Conservation (phyloP, 2,888 invertebrate species). For the Drosophila engyochracea region DNA sequence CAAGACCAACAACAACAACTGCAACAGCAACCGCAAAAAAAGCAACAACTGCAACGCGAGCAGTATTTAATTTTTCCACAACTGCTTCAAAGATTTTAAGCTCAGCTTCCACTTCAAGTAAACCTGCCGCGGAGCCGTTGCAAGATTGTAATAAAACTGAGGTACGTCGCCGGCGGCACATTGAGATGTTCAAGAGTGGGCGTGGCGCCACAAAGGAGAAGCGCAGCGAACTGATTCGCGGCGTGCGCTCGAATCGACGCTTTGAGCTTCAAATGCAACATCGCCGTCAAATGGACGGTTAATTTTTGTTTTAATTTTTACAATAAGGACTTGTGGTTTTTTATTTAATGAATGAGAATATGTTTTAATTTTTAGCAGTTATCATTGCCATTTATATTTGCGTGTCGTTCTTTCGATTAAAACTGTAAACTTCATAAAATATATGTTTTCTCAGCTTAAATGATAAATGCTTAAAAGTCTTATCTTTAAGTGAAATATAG, state of each 20-base stretch:
- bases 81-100: slow-evolving; percentile 29
- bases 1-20: not conserved
- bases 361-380: not conserved
- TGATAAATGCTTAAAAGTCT: not conserved
- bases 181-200: slow-evolving; percentile 82
- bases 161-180: slow-evolving; percentile 77
- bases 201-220: slow-evolving; percentile 26
- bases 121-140: not conserved
- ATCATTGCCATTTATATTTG: not conserved
- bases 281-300: slow-evolving; percentile 85
- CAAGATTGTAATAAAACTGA: slow-evolving; percentile 59
- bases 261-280: slow-evolving; percentile 91
- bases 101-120: slow-evolving; percentile 6
- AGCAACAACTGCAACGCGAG: not conserved
- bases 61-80: slow-evolving; percentile 65
- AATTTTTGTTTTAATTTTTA: not conserved
- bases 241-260: slow-evolving; percentile 90
- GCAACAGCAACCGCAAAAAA: not conserved
- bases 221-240: slow-evolving; percentile 85
- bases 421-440: not conserved
- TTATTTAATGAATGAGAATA: not conserved
- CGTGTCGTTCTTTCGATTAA: not conserved
- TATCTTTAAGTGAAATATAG: not conserved
- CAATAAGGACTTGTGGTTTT: not conserved
- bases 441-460: not conserved